phyloP scores from a whole-genome alignment of 2,113 vertebrate species.

The Lophochroa leadbeateri region DNA sequence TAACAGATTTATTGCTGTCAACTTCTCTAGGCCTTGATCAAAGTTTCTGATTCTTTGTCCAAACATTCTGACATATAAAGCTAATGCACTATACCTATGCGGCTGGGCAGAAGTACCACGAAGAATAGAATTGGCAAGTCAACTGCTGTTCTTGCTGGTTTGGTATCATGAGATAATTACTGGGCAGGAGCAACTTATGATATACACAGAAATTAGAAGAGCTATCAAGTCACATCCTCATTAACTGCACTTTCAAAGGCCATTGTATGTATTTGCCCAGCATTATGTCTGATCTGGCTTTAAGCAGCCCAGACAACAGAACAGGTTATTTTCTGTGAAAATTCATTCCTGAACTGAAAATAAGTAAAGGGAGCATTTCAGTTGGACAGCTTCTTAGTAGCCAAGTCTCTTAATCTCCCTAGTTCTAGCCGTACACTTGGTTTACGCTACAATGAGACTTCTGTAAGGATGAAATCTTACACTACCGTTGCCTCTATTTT shows the following conservation, averaged over 20 bases:
- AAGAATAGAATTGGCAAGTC: slow-evolving; percentile 8
- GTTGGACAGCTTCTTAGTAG: neutral
- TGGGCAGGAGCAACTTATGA: neutral
- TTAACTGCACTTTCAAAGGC: neutral
- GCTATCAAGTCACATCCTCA: neutral
- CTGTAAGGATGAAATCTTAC: neutral
- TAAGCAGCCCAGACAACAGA: neutral
- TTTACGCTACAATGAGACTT: neutral
- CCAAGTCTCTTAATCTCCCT: neutral
- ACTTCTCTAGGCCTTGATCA: neutral
- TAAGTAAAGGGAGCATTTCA: neutral
- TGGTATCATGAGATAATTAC: slow-evolving; percentile 8
- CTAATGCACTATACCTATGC: neutral
- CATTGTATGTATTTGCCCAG: neutral
- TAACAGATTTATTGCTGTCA: slow-evolving; percentile 62
- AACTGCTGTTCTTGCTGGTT: neutral
- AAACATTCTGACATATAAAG: neutral
- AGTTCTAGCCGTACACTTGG: neutral
- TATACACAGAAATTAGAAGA: neutral
- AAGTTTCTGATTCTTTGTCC: neutral
- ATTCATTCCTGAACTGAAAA: neutral
- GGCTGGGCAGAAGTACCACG: neutral
- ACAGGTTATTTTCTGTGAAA: neutral
- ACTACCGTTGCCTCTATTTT: neutral
- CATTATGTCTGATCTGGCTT: neutral